Conservation (phyloP, 2,888 invertebrate genomes). For the Meteorus colon region DNA sequence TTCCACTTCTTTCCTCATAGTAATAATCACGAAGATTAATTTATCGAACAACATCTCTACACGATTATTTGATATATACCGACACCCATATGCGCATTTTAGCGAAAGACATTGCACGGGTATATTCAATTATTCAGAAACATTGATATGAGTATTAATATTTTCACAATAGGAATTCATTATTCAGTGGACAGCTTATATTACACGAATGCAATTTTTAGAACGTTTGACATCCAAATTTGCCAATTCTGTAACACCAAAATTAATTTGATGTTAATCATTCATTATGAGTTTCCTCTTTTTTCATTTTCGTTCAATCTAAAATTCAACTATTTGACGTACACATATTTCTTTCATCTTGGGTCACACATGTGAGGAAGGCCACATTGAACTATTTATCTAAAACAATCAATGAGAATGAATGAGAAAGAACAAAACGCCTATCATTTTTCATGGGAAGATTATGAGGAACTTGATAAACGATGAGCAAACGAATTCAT, state of each 20-base stretch:
- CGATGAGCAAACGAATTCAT: background rate
- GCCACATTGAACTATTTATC: constrained; percentile 73
- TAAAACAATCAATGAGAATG: constrained; percentile 50
- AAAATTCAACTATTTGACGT: constrained; percentile 28
- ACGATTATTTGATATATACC: background rate
- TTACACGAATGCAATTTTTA: background rate
- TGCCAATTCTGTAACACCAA: background rate
- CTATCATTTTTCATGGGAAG: constrained; percentile 29
- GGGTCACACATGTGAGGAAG: constrained; percentile 67
- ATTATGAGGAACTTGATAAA: background rate
- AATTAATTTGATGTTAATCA: background rate
- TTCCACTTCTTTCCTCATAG: background rate
- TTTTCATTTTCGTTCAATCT: constrained; percentile 3
- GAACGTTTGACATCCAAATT: background rate
- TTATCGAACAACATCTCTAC: background rate
- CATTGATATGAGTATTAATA: background rate
- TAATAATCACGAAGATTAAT: background rate
- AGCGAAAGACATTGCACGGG: background rate
- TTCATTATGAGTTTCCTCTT: background rate
- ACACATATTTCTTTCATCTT: constrained; percentile 35
- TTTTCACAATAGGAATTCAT: background rate
- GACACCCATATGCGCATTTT: background rate
- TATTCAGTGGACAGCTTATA: background rate
- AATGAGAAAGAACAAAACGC: constrained; percentile 4
- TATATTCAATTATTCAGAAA: background rate